Base-by-base conservation (phyloP, 2,888 invertebrate species). In the Nomada flava region DNA sequence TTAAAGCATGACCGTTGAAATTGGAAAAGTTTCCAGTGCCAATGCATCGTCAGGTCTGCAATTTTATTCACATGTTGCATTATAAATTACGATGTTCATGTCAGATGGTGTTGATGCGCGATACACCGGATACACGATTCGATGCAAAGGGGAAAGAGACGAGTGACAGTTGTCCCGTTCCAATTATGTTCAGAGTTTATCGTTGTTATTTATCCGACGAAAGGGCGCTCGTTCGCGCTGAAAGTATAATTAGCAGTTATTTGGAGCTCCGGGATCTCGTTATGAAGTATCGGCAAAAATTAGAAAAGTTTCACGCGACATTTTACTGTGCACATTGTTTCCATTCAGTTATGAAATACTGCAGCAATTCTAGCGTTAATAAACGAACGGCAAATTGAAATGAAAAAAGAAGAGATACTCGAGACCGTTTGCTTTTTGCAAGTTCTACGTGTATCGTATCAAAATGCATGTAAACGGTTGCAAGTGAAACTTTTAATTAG, bases 301-400 rank as follows among this genome's bases (percentile, higher is more conserved):
- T 78, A 69, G 59, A 78, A 67, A 82, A 79, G 68, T 79, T 79
- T 53, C 68, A 11, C 55, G 75, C 7, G 26, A 55, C 55, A 50
- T 55, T 63, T n/a, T 26, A 15, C 7, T 23, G 5, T 11, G 67
- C 20, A 13, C 20, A 53, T 64, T 77, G 42, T 65, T 60, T 55
- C 44, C 60, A 23, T 15, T 23, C 18, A 2, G 44, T 23, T 47
- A 50, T n/a, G 26, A 44, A 55, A 29, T 55, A 50, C 7, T 4
- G 36, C 20, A n/a, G n/a, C 67, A 20, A 26, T 44, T 60, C 29
- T 68, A 13, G 9, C n/a, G 55, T 55, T 76, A 73, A 76, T 73
- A 72, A 76, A 63, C 42, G 5, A 9, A 1, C 0, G 60, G 26
- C 11, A 36, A 50, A 64, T 20, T 42, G 26, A 26, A 59, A 50